Percentiles rank a stretch among this genome's conserved stretches.
phyloP scores from a whole-genome alignment of 2,797 vertebrate genomes.

The Erethizon dorsatum region DNA sequence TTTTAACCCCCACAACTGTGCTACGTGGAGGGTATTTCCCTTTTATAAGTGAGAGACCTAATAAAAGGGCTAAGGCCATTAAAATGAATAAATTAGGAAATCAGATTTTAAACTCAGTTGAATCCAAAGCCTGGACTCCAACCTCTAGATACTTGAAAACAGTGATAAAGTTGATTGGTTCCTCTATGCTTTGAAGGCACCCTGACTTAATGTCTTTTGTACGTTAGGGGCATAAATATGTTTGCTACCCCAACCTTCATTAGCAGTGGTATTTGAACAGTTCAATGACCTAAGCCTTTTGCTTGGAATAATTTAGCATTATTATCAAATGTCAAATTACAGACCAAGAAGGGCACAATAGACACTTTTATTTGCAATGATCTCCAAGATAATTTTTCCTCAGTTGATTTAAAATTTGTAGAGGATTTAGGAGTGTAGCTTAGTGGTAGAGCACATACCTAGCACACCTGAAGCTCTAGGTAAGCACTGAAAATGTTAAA shows the following conservation, averaged over 20 bases:
- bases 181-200: constrained; percentile 31
- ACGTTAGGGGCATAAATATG: background rate
- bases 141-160: constrained; percentile 51
- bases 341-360: background rate
- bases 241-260: background rate
- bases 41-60: constrained; percentile 20
- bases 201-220: constrained; percentile 27
- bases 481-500: background rate
- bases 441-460: background rate
- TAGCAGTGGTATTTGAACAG: constrained; percentile 32
- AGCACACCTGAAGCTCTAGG: background rate
- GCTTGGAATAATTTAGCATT: constrained; percentile 69
- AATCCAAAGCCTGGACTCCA: background rate
- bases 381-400: constrained; percentile 46
- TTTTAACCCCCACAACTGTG: background rate
- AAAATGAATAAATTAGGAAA: constrained; percentile 54
- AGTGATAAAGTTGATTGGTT: background rate
- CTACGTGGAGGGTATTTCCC: background rate
- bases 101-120: constrained; percentile 28
- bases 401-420: constrained; percentile 50
- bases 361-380: constrained; percentile 64
- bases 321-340: constrained; percentile 61
- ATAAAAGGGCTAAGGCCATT: constrained; percentile 14
- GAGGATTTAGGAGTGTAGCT: background rate
- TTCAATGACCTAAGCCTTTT: constrained; percentile 42